Evolutionary conservation across 2,888 invertebrate genomes (phyloP), one percentile per base, ranked within the genome.

Genomic region (Pollenia angustigena): DNA sequence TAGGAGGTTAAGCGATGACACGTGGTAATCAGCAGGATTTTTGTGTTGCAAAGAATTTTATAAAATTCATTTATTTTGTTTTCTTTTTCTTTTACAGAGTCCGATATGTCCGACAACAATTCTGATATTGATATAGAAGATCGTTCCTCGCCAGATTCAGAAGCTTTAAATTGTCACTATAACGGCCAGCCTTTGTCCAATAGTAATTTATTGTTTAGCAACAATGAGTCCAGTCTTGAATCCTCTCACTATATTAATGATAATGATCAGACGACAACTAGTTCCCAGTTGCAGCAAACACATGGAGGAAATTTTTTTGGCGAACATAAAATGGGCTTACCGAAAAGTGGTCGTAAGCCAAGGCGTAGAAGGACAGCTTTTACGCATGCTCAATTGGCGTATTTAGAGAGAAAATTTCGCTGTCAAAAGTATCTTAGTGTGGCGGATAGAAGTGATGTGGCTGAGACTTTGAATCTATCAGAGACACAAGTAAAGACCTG

Each of bases 401-500:
- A 97, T 93, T 94, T 98, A 89, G 98, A 98, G 93, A 94, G 98
- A 89, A 98, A 98, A 94, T 98, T 98, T 93, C 92, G 98, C 10
- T 97, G 97, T 90, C 98, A 98, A 93, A 98, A 98, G 94, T 98
- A 98, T 94, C 94, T 98, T 85, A 98, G 97, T 86, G 98, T 98
- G 9, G 98, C 98, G 0, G 98, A 98, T 92, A 94, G 98, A 54
- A 97, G 98, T 81, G 98, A 98, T 92, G 98, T 98, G 0, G 98
- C 98, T 0, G 98, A 98, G 90, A 96, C 97, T 0, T 94, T 98
- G 40, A 97, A 96, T 90, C 94, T 98, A 42, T 97, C 97, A 50
- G 98, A 98, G 94, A 98, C 98, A 0, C 98, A 98, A 92, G 98
- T 98, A 75, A 98, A 98, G 94, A 98, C 98, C 1, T 98, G 98